Evolutionary conservation across 2,888 invertebrate genomes (phyloP), one percentile per base, ranked within the genome.

Genomic region (Dusona sp.): DNA sequence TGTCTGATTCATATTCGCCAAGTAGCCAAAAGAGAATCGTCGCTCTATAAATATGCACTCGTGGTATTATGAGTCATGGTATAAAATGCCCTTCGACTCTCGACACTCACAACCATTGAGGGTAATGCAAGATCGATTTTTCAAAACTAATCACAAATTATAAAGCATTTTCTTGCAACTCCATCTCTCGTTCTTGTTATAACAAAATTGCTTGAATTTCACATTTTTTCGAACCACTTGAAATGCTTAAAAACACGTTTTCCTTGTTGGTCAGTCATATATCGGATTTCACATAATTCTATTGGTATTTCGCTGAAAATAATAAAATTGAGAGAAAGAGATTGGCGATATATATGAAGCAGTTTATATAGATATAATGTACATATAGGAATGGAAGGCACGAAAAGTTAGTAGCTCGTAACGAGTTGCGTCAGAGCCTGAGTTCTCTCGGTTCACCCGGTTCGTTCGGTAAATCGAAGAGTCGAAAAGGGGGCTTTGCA

Each of bases 21-120:
- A 72, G 70, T 78, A 64, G 84, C 84, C 84, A 85, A 85, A 85
- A 85, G 80, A 72, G 80, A 81, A 85, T 75, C 84, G 29, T 45
- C 25, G 33, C 45, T 75, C 68, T 81, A 85, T 81, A 81, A 85
- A 85, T 85, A 85, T 85, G 45, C 70, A 38, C 51, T 42, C 79
- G 79, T 19, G 42, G 42, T 54, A 51, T 72, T 78, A 45, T 81
- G 84, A 85, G 19, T 85, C 84, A 85, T 45, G 13, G 33, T 29
- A 36, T 48, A 57, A 42, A 68, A 74, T 72, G 78, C 83, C 79
- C 83, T 79, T 79, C 73, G 73, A 22, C 38, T 25, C 57, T 54
- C 57, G 25, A 22, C 36, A 54, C 48, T 61, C 29, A n/a, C 48
- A 65, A 29, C 22, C 51, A 68, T 79, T 36, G 54, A 38, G 67